These are phyloP conservation scores for Trachemys scripta DNA, from an alignment of 2,113 vertebrate genomes.

Conservation along the genomic window DNA sequence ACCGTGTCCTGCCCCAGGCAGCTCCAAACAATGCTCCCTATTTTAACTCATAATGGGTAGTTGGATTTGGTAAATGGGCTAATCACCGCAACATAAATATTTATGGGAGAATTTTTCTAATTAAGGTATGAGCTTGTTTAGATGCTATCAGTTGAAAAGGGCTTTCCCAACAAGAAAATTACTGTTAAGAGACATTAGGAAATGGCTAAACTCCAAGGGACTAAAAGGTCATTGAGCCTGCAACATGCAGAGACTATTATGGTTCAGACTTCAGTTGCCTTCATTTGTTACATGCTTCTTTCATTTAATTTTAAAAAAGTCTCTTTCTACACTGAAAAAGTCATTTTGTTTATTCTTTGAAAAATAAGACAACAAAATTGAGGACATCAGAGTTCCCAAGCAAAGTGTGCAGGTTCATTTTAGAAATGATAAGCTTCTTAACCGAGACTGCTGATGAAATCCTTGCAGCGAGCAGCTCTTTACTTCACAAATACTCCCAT, in stretches of 20 bases:
- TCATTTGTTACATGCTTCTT: slow-evolving; percentile 12
- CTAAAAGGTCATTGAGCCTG: slow-evolving; percentile 83
- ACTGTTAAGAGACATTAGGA: slow-evolving; percentile 86
- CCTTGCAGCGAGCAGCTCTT: not conserved
- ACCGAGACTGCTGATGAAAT: not conserved
- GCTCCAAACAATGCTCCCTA: slow-evolving; percentile 82
- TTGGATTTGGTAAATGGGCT: slow-evolving; percentile 83
- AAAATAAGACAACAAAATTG: not conserved
- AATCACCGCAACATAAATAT: slow-evolving; percentile 86
- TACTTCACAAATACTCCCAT: not conserved
- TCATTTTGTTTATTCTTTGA: slow-evolving; percentile 26
- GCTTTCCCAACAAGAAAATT: slow-evolving; percentile 85
- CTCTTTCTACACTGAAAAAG: not conserved
- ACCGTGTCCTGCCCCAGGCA: slow-evolving; percentile 83
- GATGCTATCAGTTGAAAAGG: slow-evolving; percentile 85
- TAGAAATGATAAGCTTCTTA: not conserved
- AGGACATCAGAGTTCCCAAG: not conserved
- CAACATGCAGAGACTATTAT: slow-evolving; percentile 69
- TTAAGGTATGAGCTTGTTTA: slow-evolving; percentile 85
- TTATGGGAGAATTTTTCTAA: slow-evolving; percentile 87
- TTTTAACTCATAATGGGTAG: slow-evolving; percentile 86
- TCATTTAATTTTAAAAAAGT: slow-evolving; percentile 24
- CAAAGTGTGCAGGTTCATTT: not conserved
- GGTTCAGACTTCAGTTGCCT: slow-evolving; percentile 61
- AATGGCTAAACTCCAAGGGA: slow-evolving; percentile 82